These are phyloP conservation scores for Nothoprocta pentlandii DNA, from an alignment of 2,113 vertebrate species.

Conservation along the genomic window DNA sequence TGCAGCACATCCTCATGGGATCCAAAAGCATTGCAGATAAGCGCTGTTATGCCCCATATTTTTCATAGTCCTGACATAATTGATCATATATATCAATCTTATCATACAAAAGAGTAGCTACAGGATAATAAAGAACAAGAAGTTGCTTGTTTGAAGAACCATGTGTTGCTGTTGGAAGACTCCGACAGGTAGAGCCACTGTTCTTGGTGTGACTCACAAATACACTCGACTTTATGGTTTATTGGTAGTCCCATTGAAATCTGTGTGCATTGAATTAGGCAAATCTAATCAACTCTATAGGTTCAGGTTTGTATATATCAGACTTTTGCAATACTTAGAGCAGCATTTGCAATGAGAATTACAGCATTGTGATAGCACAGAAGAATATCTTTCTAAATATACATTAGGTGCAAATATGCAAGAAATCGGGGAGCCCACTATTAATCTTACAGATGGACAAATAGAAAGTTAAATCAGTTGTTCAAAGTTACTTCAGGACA, in stretches of 20 bases:
- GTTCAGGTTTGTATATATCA: not conserved
- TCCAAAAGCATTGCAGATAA: accelerated
- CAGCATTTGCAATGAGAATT: not conserved
- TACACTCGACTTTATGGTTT: not conserved
- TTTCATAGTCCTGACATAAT: not conserved
- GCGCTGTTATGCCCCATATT: accelerated
- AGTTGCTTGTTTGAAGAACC: not conserved
- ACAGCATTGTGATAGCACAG: not conserved
- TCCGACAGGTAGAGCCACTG: not conserved
- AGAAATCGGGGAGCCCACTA: not conserved
- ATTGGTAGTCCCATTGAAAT: slow-evolving; percentile 11
- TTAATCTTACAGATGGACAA: not conserved
- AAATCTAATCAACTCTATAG: not conserved
- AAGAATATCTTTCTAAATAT: not conserved
- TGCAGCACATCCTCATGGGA: accelerated
- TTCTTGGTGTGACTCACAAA: not conserved
- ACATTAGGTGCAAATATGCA: not conserved
- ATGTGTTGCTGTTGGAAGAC: not conserved
- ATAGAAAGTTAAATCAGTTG: slow-evolving; percentile 25
- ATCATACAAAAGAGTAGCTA: not conserved
- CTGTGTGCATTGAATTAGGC: slow-evolving; percentile 12
- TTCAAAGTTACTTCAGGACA: slow-evolving; percentile 41
- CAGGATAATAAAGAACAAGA: not conserved
- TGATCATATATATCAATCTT: not conserved
- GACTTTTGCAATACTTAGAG: not conserved